Percentiles rank a stretch among this genome's conserved stretches.
Conservation (phyloP, 2,888 invertebrate species). For the Habroteleia sp. region DNA sequence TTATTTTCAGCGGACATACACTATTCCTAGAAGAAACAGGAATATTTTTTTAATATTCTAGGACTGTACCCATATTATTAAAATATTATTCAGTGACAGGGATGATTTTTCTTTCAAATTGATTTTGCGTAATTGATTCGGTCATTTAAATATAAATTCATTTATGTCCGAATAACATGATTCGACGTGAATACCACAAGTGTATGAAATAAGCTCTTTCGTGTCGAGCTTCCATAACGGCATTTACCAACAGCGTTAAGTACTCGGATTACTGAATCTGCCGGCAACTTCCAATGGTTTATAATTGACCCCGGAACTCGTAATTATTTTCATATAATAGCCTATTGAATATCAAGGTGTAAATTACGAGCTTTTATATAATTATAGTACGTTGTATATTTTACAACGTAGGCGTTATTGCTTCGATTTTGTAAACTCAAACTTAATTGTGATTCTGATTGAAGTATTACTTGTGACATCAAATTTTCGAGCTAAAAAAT, state of each 20-base stretch:
- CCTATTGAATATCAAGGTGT: slow-evolving; percentile 20
- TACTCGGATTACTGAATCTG: slow-evolving; percentile 41
- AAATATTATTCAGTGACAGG: no score
- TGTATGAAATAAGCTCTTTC: slow-evolving; percentile 36
- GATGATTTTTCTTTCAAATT: background rate
- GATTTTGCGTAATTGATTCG: slow-evolving; percentile 5
- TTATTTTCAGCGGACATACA: no score
- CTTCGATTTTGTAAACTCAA: slow-evolving; percentile 19
- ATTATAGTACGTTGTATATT: slow-evolving; percentile 7
- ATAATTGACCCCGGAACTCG: slow-evolving; percentile 37
- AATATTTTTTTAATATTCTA: no score
- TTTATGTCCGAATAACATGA: slow-evolving; percentile 3
- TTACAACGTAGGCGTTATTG: background rate
- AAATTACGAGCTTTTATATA: slow-evolving; percentile 31
- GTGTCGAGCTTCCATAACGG: slow-evolving; percentile 46
- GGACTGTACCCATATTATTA: no score
- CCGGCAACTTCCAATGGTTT: slow-evolving; percentile 30
- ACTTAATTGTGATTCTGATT: slow-evolving; percentile 25
- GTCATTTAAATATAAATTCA: slow-evolving; percentile 14
- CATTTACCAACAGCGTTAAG: slow-evolving; percentile 33
- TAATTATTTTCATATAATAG: slow-evolving; percentile 37
- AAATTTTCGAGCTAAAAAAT: slow-evolving; percentile 12
- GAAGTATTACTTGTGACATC: slow-evolving; percentile 33
- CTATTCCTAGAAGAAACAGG: no score
- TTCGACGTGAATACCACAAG: slow-evolving; percentile 11